Conservation (phyloP, 1,140 invertebrate genomes). For the Drosophila truncata region DNA sequence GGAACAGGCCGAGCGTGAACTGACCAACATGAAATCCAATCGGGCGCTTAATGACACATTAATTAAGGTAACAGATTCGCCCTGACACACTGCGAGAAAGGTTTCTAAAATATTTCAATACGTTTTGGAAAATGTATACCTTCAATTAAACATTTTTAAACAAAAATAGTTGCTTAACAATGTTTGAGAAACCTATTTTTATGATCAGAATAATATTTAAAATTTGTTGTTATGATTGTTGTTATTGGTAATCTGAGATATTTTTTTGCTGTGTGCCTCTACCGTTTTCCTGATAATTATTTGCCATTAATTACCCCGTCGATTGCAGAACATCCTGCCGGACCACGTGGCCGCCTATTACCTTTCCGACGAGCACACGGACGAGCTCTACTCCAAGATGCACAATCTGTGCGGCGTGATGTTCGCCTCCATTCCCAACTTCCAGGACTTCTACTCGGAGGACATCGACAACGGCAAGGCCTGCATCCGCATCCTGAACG, state of each 20-base stretch:
- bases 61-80: constrained; percentile 75
- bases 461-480: constrained; percentile 98
- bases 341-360: constrained; percentile 98
- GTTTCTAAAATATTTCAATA: neutral
- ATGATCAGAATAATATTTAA: neutral
- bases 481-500: constrained; percentile 98
- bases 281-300: neutral
- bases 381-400: constrained; percentile 97
- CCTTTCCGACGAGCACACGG: constrained; percentile 90
- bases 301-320: constrained; percentile 64
- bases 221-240: neutral
- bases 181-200: neutral
- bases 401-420: constrained; percentile 97
- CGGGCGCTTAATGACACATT: constrained; percentile 84
- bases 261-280: neutral
- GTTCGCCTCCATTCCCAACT: constrained; percentile 99
- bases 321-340: constrained; percentile 93
- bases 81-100: neutral
- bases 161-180: too few species aligned
- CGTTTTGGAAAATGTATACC: too few species aligned
- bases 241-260: too few species aligned
- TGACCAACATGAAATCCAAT: constrained; percentile 92
- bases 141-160: neutral
- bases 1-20: constrained; percentile 94
- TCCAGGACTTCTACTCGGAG: constrained; percentile 99